Conservation (phyloP, 2,113 vertebrate genomes). For the Strix aluco region DNA sequence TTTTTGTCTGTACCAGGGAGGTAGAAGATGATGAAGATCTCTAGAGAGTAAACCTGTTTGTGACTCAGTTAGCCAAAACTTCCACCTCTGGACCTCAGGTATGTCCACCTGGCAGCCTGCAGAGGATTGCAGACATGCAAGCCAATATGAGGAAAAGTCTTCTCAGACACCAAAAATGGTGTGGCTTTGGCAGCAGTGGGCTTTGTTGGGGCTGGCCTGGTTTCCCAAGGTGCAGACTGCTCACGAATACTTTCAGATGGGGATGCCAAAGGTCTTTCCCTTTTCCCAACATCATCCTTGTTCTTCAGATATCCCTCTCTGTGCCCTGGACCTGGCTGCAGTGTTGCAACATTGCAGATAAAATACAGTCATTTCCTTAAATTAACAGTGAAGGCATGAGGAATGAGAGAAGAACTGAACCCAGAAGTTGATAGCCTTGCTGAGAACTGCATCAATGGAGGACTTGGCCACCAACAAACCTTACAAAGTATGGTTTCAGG, state of each 20-base stretch:
- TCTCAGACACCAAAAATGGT: neutral
- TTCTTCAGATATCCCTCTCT: neutral
- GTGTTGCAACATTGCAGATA: neutral
- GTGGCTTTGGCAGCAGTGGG: neutral
- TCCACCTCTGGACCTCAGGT: neutral
- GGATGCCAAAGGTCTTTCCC: neutral
- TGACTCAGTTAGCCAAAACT: neutral
- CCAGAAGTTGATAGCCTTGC: neutral
- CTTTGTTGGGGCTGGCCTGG: fast-evolving
- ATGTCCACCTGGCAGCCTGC: neutral
- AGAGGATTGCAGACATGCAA: neutral
- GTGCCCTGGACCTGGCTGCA: neutral
- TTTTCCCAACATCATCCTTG: neutral
- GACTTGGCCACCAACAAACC: neutral
- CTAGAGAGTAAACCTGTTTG: neutral
- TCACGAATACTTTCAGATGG: neutral
- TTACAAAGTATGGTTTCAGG: neutral
- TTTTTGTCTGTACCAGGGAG: neutral
- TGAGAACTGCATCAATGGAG: fast-evolving
- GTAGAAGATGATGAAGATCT: neutral
- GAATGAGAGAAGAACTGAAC: neutral
- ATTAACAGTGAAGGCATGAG: neutral
- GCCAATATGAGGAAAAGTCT: neutral
- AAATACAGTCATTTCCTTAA: neutral
- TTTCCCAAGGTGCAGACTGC: neutral